A percentile compares a stretch with the other conserved stretches of the same genome.
phyloP scores from a whole-genome alignment of 2,888 invertebrate species.

The Odontocerum albicorne region DNA sequence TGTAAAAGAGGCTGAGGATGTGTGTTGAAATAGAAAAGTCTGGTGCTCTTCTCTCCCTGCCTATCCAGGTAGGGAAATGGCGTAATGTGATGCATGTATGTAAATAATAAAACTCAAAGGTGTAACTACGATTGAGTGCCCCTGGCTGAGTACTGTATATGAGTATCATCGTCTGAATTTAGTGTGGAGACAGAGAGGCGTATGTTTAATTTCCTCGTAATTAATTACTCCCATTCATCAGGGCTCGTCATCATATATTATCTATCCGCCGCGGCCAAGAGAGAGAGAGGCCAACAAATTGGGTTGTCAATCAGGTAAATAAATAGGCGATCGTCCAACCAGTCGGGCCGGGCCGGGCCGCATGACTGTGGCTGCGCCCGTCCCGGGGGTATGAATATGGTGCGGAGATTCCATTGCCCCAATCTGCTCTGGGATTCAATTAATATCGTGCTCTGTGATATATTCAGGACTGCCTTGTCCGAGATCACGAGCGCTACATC shows the following conservation, averaged over 20 bases:
- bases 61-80: too few species aligned
- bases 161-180: too few species aligned
- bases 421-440: background rate
- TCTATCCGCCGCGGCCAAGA: too few species aligned
- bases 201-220: conserved; percentile 34
- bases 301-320: conserved; percentile 36
- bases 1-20: too few species aligned
- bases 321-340: conserved; percentile 29
- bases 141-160: too few species aligned
- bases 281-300: conserved; percentile 32
- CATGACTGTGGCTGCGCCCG: too few species aligned
- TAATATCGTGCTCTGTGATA: background rate
- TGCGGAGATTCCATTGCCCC: background rate
- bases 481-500: background rate
- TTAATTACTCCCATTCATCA: conserved; percentile 35
- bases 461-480: background rate
- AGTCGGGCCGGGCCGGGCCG: background rate
- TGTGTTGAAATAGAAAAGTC: too few species aligned
- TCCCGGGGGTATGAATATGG: background rate
- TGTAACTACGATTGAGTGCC: too few species aligned
- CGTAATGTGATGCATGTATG: too few species aligned
- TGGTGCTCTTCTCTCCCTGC: too few species aligned
- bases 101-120: too few species aligned
- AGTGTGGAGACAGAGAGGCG: conserved; percentile 10
- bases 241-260: conserved; percentile 28